Evolutionary conservation across 2,888 invertebrate species (phyloP).

Genomic region (Mactromeris polynyma): DNA sequence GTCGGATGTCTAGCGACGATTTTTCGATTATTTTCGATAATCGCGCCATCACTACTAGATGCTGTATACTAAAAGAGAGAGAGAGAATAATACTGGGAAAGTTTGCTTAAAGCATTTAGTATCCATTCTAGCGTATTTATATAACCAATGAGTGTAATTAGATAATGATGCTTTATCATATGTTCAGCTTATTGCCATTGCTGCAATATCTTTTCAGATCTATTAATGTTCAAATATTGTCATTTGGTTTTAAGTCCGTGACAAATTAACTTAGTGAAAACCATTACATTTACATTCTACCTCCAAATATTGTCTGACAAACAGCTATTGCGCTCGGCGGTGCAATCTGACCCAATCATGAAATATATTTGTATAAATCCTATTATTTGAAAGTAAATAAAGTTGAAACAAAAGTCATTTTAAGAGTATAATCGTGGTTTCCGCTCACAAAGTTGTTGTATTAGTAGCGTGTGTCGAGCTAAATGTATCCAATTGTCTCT

Average conservation of each 20-base stretch:
- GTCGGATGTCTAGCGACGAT: too few species aligned
- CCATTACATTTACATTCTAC: not conserved
- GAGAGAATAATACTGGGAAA: too few species aligned
- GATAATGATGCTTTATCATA: not conserved
- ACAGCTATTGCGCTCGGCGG: not conserved
- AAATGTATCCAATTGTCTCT: slow-evolving; percentile 40
- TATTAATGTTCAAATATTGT: not conserved
- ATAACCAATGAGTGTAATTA: too few species aligned
- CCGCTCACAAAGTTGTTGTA: slow-evolving; percentile 14
- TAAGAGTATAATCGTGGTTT: slow-evolving; percentile 14
- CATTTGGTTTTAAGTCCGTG: not conserved
- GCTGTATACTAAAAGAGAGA: too few species aligned
- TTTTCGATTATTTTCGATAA: too few species aligned
- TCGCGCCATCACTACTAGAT: too few species aligned
- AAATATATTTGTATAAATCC: slow-evolving; percentile 18
- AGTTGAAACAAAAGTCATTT: slow-evolving; percentile 15
- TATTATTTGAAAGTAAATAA: slow-evolving; percentile 26
- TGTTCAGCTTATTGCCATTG: not conserved
- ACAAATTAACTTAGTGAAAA: not conserved
- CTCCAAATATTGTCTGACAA: not conserved
- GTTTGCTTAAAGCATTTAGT: too few species aligned
- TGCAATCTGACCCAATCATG: not conserved
- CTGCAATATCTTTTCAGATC: not conserved
- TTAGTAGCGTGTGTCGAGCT: slow-evolving; percentile 14
- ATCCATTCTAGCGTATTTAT: not conserved